These are phyloP conservation scores for Acanthoscelides obtectus DNA, from an alignment of 2,888 invertebrate genomes.

Conservation along the genomic window DNA sequence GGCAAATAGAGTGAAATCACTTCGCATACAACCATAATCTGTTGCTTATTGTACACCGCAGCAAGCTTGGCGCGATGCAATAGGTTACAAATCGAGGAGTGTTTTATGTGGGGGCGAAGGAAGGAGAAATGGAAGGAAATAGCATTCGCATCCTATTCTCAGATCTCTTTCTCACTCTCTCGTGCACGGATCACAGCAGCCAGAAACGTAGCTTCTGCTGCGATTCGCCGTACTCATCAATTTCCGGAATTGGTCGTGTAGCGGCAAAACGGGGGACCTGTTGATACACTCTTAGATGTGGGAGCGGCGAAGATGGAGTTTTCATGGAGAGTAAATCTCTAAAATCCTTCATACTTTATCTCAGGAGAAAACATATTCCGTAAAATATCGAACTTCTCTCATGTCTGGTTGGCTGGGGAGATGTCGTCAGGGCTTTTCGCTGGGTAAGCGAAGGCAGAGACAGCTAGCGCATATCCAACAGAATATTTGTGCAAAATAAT, in stretches of 20 bases:
- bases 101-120: background rate
- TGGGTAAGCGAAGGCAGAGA: no score
- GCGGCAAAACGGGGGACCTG: background rate
- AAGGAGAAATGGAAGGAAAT: background rate
- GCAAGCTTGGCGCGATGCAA: background rate
- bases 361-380: no score
- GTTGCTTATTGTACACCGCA: background rate
- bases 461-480: no score
- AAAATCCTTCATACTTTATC: background rate
- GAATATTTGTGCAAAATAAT: no score
- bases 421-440: no score
- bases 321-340: background rate
- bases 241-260: background rate
- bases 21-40: background rate
- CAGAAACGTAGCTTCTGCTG: background rate
- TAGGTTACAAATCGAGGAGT: background rate
- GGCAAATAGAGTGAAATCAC: background rate
- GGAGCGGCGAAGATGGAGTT: background rate
- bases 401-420: no score
- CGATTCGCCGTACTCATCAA: background rate
- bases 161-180: background rate
- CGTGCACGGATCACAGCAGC: background rate
- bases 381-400: no score
- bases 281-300: background rate
- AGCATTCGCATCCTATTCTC: background rate